Percentiles rank a stretch among this genome's conserved stretches.
These are phyloP conservation scores for Bombus polaris DNA, from an alignment of 1,140 invertebrate species.

Conservation along the genomic window DNA sequence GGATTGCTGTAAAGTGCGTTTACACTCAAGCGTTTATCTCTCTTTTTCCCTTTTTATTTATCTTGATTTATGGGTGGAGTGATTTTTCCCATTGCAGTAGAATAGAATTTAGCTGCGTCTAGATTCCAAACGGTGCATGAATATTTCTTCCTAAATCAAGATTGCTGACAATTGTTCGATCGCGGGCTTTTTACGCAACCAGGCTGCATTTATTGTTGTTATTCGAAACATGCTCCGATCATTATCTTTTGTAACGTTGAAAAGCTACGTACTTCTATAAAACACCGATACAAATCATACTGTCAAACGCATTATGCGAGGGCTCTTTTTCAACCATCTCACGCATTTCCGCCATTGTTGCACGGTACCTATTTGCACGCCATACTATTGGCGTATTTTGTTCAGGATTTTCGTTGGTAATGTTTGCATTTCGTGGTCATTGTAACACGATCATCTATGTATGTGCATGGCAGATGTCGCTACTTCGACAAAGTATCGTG, in stretches of 20 bases:
- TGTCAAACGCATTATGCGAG: slow-evolving; percentile 52
- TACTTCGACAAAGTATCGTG: no score
- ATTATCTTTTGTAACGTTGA: slow-evolving; percentile 15
- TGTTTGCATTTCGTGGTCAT: slow-evolving; percentile 41
- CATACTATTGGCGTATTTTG: slow-evolving; percentile 24
- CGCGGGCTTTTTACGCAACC: background rate
- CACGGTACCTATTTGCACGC: background rate
- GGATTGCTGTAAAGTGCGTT: slow-evolving; percentile 21
- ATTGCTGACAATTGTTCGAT: background rate
- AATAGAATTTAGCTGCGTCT: background rate
- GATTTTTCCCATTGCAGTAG: background rate
- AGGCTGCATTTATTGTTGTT: background rate
- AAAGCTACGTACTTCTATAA: slow-evolving; percentile 36
- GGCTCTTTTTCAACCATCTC: slow-evolving; percentile 31
- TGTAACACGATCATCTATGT: background rate
- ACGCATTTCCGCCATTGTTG: slow-evolving; percentile 13
- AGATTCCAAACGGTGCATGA: background rate
- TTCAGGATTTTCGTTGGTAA: slow-evolving; percentile 22
- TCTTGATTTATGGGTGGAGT: background rate
- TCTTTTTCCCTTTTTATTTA: background rate
- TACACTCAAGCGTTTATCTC: background rate
- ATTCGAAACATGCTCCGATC: slow-evolving; percentile 7
- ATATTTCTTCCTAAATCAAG: slow-evolving; percentile 16
- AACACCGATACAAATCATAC: slow-evolving; percentile 51
- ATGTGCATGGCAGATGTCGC: no score